Percentiles rank a stretch among this genome's conserved stretches.
These are phyloP conservation scores for Lepeophtheirus nordmannii DNA, from an alignment of 2,888 invertebrate species.

Conservation along the genomic window DNA sequence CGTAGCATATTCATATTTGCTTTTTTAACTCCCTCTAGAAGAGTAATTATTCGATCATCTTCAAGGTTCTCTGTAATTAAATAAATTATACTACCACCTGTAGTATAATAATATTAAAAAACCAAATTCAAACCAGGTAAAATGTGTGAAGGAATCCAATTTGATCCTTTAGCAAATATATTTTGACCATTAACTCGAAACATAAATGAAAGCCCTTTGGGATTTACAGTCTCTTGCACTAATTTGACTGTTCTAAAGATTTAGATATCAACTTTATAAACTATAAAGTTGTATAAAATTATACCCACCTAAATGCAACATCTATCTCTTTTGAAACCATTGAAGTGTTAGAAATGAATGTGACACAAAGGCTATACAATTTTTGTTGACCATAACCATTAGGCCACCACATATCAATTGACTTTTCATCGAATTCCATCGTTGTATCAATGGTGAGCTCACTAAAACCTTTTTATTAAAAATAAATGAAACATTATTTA, in stretches of 20 bases:
- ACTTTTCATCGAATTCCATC: conserved; percentile 32
- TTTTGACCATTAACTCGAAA: conserved; percentile 58
- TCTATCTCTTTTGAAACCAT: not conserved
- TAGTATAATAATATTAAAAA: not conserved
- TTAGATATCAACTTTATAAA: not conserved
- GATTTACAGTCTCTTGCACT: conserved; percentile 48
- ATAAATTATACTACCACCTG: not conserved
- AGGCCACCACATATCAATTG: conserved; percentile 74
- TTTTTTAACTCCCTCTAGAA: conserved; percentile 52
- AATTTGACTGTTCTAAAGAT: conserved; percentile 64
- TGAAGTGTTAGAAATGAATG: conserved; percentile 26
- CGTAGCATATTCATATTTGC: conserved; percentile 81
- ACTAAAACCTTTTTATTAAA: not conserved
- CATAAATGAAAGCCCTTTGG: conserved; percentile 22
- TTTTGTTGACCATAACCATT: conserved; percentile 70
- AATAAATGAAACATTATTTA: too few relatives aligned
- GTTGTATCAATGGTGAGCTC: not conserved
- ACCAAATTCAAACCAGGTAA: conserved; percentile 43
- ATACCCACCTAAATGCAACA: conserved; percentile 9
- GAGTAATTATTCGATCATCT: conserved; percentile 41
- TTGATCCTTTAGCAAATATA: conserved; percentile 87
- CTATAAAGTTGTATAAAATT: not conserved
- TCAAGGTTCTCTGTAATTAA: conserved; percentile 43
- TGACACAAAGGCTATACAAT: conserved; percentile 48
- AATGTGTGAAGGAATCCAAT: conserved; percentile 76